phyloP scores from a whole-genome alignment of 2,888 invertebrate species.

The Oscheius sp. region DNA sequence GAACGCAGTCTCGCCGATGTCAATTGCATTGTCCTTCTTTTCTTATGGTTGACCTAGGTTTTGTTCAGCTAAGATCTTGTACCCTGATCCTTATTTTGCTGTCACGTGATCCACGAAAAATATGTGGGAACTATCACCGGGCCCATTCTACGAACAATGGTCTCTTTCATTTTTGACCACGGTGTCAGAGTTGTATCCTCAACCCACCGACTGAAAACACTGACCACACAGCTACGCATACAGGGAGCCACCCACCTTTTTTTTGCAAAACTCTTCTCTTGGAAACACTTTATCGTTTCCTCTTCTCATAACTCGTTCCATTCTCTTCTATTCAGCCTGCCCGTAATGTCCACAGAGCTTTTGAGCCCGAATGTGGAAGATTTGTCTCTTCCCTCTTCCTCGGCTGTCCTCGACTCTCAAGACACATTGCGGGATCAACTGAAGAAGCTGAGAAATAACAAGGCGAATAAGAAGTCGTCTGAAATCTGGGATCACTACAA shows the following conservation, averaged over 20 bases:
- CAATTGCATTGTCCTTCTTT: too few relatives aligned
- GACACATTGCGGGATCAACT: slow-evolving; percentile 21
- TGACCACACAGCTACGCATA: too few relatives aligned
- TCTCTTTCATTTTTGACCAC: not conserved
- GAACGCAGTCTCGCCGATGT: too few relatives aligned
- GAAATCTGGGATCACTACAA: slow-evolving; percentile 68
- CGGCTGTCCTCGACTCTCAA: not conserved
- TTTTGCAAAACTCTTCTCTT: not conserved
- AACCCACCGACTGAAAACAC: not conserved
- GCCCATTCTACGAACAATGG: too few relatives aligned
- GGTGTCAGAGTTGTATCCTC: not conserved
- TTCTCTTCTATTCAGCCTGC: not conserved
- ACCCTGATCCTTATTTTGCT: too few relatives aligned
- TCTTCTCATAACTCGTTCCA: not conserved
- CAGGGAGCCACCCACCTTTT: too few relatives aligned
- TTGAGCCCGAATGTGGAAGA: slow-evolving; percentile 8
- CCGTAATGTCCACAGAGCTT: slow-evolving; percentile 5
- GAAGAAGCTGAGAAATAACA: slow-evolving; percentile 20
- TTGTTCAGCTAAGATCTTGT: too few relatives aligned
- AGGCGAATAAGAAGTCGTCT: slow-evolving; percentile 50
- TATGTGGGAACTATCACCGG: too few relatives aligned
- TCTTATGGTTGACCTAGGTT: too few relatives aligned
- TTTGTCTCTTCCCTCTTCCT: slow-evolving; percentile 3
- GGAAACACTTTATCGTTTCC: not conserved
- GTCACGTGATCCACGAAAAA: too few relatives aligned